Evolutionary conservation across 2,888 invertebrate genomes (phyloP), one percentile per base, ranked within the genome.

Genomic region (Steinernema hermaphroditum): DNA sequence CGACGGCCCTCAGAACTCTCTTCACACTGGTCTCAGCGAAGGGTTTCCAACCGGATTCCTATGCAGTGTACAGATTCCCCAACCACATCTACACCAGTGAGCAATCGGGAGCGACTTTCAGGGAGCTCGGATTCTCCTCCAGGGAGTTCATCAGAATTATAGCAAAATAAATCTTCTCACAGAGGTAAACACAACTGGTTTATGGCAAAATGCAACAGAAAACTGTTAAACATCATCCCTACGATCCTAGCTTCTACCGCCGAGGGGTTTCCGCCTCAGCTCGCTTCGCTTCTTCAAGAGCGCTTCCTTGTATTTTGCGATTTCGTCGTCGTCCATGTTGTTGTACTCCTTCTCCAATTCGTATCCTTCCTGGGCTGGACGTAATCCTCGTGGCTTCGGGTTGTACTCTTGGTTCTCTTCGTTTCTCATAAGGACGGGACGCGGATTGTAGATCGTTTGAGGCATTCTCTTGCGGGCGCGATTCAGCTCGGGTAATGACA

Each of bases 311-410:
- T 54, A 54, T 27, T 24, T 27, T 4, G 14, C 54, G 22, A 27
- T 12, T 8, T 54, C 54, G 12, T 54, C 54, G 12, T 27, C 27
- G 54, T 22, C 24, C 24, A 54, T 54, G 9, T 54, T 27, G 54
- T 54, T 54, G 24, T 54, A 54, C 27, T 54, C 54, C 54, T 27
- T 27, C 54, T 54, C 54, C 6, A 54, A 16, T 27, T 27, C 27
- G 54, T 54, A 54, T 1, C 19, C 27, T 12, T 54, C 54, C 54
- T 19, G 14, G 9, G 6, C 24, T 14, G 54, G 54, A 12, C 54
- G 54, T 6, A 54, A 27, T 24, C 54, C 54, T 54, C 54, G 14
- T 6, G 54, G 54, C 27, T 54, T 54, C 54, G 54, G 24, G 22
- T 54, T 22, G 54, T 54, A 54, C 12, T 2, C 54, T 24, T 54